Percentiles rank a stretch among this genome's conserved stretches.
Evolutionary conservation across 2,113 vertebrate species (phyloP).

Genomic region (Eudyptes chrysolophus): DNA sequence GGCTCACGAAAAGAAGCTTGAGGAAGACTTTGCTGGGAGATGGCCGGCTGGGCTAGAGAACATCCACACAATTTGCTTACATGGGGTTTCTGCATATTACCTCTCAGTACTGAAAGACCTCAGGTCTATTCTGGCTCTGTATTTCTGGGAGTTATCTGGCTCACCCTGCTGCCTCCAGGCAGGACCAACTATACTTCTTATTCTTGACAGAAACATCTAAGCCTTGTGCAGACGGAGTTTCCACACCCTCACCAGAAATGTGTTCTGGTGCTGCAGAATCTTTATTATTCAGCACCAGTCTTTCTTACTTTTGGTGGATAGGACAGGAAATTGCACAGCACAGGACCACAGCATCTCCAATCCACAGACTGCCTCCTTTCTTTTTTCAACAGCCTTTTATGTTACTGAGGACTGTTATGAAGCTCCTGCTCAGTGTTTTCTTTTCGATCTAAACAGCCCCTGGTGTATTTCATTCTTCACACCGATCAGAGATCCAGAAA

Average conservation of each 20-base stretch:
- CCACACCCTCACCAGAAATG: not conserved
- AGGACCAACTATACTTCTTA: not conserved
- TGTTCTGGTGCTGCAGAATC: not conserved
- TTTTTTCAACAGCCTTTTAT: not conserved
- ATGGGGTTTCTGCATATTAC: not conserved
- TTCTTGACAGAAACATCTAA: not conserved
- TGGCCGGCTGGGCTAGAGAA: not conserved
- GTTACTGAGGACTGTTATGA: not conserved
- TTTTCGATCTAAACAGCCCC: not conserved
- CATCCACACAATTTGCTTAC: not conserved
- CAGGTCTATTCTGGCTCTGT: not conserved
- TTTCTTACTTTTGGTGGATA: not conserved
- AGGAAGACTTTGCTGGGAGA: not conserved
- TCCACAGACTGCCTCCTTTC: not conserved
- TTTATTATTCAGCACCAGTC: not conserved
- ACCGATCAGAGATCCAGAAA: not conserved
- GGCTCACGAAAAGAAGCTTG: not conserved
- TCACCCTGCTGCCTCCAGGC: not conserved
- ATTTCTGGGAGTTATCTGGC: not conserved
- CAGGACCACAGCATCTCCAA: not conserved
- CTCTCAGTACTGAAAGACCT: not conserved
- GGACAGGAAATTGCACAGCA: not conserved
- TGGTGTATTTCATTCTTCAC: not conserved
- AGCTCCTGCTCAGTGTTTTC: not conserved
- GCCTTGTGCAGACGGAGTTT: not conserved